Evolutionary conservation across 2,113 vertebrate genomes (phyloP), one percentile per base, ranked within the genome.

Genomic region (Nyctibius bracteatus): DNA sequence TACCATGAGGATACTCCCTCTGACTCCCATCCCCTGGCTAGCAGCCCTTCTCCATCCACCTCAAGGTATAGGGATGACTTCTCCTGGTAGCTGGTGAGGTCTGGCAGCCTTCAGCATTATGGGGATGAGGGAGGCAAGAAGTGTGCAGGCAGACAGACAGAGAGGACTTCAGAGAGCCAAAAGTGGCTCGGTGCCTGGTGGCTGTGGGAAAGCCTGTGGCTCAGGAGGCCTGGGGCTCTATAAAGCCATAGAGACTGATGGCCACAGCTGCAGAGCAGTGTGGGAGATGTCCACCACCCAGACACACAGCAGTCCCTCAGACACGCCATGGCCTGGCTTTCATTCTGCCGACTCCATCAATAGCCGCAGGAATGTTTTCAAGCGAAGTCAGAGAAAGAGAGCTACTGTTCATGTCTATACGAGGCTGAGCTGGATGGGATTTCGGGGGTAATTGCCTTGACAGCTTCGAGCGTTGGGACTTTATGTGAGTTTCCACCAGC

Each of bases 361-460:
- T 37, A 96, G 92, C 96, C 83, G 0, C 93, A 96, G 94, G 90
- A 96, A 96, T 95, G 88, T 90, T 90, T 92, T 84, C 28, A 91
- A 89, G 90, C 88, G 80, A 82, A 92, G 91, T 39, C 7, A 3
- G 90, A 94, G 90, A 94, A 96, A 96, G 73, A 94, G 90, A 94
- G 77, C 94, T 97, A 94, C 96, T 96, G 94, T 94, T 97, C 77
- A 80, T 88, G 83, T 80, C 95, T 87, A 4, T 79, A 27, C 52
- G 51, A 81, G 61, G 70, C 73, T 88, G 94, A 79, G 80, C 80
- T 93, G 96, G 92, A 84, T 67, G 80, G 81, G 90, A 84, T 96
- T 96, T 91, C 5, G n/a, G 77, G 77, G 57, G 65, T 94, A 94
- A 96, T 93, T 96, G 92, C 94, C 88, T 93, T 93, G 88, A 96